phyloP scores from a whole-genome alignment of 2,797 vertebrate species.

The Rhincodon typus region DNA sequence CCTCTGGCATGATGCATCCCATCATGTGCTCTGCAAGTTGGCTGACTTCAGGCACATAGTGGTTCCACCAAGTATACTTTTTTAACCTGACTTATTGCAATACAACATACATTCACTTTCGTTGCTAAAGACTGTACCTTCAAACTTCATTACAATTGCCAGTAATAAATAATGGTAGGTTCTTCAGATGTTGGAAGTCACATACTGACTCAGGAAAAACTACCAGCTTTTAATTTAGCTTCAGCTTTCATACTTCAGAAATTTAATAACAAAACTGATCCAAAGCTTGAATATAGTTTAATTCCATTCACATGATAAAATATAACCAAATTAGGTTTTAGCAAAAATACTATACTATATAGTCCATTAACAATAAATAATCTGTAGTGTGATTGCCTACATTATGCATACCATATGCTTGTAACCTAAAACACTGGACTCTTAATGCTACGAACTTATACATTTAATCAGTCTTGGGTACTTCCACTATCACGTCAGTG shows the following conservation, averaged over 20 bases:
- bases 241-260: neutral
- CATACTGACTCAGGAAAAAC: neutral
- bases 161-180: neutral
- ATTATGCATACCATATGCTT: neutral
- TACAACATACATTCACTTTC: too few relatives aligned
- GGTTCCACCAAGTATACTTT: neutral
- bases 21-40: conserved; percentile 58
- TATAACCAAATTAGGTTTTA: too few relatives aligned
- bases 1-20: conserved; percentile 44
- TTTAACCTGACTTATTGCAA: neutral
- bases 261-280: neutral
- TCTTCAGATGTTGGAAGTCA: neutral
- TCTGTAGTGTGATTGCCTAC: too few relatives aligned
- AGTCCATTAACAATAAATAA: neutral
- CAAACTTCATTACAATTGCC: neutral
- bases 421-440: neutral
- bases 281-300: neutral
- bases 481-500: neutral
- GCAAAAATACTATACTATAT: neutral
- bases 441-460: neutral
- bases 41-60: conserved; percentile 55
- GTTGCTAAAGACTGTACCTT: neutral
- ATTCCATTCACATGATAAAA: neutral
- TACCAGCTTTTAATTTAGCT: neutral
- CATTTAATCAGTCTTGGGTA: neutral